Conservation (phyloP, 2,113 vertebrate species). For the Aramus guarauna region DNA sequence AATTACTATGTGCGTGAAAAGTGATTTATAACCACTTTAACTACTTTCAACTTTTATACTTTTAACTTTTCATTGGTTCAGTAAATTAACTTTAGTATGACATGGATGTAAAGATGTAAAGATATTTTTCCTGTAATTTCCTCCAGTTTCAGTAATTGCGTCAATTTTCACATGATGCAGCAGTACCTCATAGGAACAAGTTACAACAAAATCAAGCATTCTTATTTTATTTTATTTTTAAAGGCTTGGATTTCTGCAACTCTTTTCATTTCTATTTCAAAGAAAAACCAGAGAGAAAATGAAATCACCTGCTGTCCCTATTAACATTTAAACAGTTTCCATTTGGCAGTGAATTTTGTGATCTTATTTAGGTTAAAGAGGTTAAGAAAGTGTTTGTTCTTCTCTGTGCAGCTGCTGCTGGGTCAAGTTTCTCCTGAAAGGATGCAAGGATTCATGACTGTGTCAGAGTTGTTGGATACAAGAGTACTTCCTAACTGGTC, state of each 20-base stretch:
- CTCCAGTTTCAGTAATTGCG: not conserved
- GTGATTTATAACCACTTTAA: not conserved
- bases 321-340: slow-evolving; percentile 18
- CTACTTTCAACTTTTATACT: not conserved
- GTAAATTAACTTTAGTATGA: not conserved
- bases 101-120: not conserved
- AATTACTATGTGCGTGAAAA: not conserved
- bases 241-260: not conserved
- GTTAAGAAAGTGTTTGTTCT: not conserved
- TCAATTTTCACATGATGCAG: not conserved
- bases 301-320: slow-evolving; percentile 7
- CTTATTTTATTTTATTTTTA: too few relatives aligned
- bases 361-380: not conserved
- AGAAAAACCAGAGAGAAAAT: not conserved
- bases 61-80: not conserved
- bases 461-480: not conserved
- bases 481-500: not conserved
- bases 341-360: not conserved
- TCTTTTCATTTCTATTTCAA: not conserved
- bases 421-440: not conserved
- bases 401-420: not conserved
- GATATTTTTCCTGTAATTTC: not conserved
- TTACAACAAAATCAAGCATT: not conserved
- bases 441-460: not conserved
- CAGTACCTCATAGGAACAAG: not conserved